Base-by-base conservation (phyloP, 2,888 invertebrate species). In the Caenorhabditis virilis region DNA sequence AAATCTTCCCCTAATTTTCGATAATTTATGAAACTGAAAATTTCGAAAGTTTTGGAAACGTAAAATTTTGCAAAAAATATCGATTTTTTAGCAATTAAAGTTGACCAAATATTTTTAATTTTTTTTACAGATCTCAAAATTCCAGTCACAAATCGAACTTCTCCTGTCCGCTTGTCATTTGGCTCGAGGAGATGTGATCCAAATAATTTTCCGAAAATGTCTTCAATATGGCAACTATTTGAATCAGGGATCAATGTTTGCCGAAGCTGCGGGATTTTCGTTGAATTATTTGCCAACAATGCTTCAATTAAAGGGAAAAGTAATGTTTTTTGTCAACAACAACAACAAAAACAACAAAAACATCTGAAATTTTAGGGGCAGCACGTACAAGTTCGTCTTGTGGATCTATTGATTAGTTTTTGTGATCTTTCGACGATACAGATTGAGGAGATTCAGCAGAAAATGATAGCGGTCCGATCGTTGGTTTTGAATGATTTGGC, bases 211-310 rank as follows among this genome's bases (percentile, higher is more conserved):
- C 13, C n/a, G 65, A 43, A 65, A 65, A 38, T 56, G 65, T 30
- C 33, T 65, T 11, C 65, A 65, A 33, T 65, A 65, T 41, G 65
- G 65, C 16, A 65, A 65, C 46, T 65, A 65, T 36, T 36, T 65
- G 20, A 65, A 65, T 53, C 65, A 65, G 50, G 65, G 65, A 35
- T 65, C 65, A 4, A 60, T 65, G 59, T 65, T 58, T 25, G 65
- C 60, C 13, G 65, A 65, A 39, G 65, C 65, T 0, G 43, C 65
- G 18, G 65, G 65, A 27, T 65, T 65, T 27, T 57, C 58, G 23
- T 49, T 65, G 41, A 56, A 53, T 23, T 65, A 58, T 38, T 39
- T 65, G n/a, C 16, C 20, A 15, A 49, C 60, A 13, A 20, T 65
- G n/a, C 53, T 65, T 2, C 65, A 65, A 22, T 35, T 65, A 35